Evolutionary conservation across 2,888 invertebrate species (phyloP), one percentile per base, ranked within the genome.

Genomic region (Oxycera nigricornis): DNA sequence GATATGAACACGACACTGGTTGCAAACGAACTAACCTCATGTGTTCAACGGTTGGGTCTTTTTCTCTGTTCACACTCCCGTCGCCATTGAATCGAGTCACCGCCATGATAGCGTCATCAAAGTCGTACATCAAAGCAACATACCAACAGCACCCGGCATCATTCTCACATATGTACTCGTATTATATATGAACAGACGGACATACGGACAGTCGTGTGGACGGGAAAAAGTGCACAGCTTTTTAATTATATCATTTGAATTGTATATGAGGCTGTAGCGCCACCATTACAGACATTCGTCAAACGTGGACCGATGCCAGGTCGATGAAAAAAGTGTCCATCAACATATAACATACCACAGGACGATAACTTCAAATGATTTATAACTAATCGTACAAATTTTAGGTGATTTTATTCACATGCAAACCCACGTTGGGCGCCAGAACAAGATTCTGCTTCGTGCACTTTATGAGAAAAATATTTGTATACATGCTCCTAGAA

Each of bases 1-100:
- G 41, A 65, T 65, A 35, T 41, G n/a, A 35, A 24, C 65, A 11
- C 65, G 41, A 39, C 65, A 24, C 65, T 39, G 30, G 65, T 41
- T 65, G 41, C 65, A 22, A 41, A 65, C 65, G 41, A 65, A 65
- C 65, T 65, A 65, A 65, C 65, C 30, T 65, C 41, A 65, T 39
- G 17, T 41, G 41, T 24, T 24, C 65, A 65, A 14, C 39, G 24
- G 65, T 65, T 41, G 41, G 39, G 65, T 65, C 65, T 65, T 65
- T 65, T 65, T 65, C 65, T 17, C 65, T 65, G 65, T 65, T 65
- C 65, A 65, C 20, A 30, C 41, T 24, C 26, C 61, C 41, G 20
- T n/a, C 39, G 39, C 62, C 62, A 62, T 28, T 35, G 62, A 62
- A 39, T 65, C 39, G 65, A 39, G 20, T 39, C 62, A 41, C 65